These are phyloP conservation scores for Cygnus buccinator DNA, from an alignment of 2,113 vertebrate genomes.

Conservation along the genomic window DNA sequence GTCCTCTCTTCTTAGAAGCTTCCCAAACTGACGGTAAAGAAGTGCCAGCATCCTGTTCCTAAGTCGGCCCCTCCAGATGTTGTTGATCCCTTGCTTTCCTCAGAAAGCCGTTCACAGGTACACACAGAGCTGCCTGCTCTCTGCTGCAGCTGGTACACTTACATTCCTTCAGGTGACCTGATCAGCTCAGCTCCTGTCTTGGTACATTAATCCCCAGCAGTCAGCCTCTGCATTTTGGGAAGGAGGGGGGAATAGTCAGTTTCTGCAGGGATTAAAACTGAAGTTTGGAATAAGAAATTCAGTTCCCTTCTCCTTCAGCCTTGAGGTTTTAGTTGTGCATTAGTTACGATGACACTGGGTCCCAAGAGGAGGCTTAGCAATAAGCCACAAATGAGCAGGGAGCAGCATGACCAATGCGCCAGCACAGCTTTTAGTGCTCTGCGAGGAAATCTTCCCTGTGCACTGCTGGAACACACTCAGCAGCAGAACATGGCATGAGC, in stretches of 20 bases:
- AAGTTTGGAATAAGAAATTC: not conserved
- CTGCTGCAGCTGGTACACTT: not conserved
- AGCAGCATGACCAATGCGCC: not conserved
- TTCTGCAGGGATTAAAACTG: not conserved
- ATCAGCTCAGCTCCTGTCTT: not conserved
- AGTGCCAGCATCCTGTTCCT: not conserved
- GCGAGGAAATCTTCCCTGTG: not conserved
- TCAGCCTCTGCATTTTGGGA: not conserved
- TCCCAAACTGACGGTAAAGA: not conserved
- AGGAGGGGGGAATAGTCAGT: not conserved
- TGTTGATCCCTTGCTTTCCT: not conserved
- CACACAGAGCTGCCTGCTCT: not conserved
- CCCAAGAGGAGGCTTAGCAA: not conserved
- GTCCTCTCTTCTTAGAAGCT: not conserved
- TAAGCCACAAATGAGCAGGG: not conserved
- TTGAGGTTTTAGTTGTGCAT: not conserved
- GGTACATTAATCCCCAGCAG: not conserved
- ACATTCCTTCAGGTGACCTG: not conserved
- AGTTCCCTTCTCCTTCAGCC: not conserved
- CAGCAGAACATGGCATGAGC: accelerated
- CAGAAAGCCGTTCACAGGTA: not conserved
- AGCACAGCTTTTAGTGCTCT: not conserved
- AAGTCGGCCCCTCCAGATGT: not conserved
- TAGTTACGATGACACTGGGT: not conserved
- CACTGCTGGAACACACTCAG: not conserved